These are phyloP conservation scores for Muscicapa adusta DNA, from an alignment of 2,113 vertebrate species.

Conservation along the genomic window DNA sequence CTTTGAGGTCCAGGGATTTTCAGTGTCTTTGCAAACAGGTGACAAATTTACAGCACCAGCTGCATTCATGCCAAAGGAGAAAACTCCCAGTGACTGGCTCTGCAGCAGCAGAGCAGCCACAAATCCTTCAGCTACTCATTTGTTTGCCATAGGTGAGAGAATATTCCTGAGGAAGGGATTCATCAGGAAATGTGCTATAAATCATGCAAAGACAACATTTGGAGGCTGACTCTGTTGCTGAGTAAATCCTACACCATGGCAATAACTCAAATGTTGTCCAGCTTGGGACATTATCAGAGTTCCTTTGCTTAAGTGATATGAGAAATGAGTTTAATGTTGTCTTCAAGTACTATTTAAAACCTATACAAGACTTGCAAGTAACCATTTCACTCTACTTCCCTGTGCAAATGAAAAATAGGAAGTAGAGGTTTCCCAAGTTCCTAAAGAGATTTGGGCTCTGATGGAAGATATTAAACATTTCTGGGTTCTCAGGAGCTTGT, in stretches of 20 bases:
- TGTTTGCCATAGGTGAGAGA: not conserved
- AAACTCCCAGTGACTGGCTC: not conserved
- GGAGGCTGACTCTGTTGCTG: not conserved
- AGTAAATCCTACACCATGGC: not conserved
- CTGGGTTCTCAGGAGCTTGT: not conserved
- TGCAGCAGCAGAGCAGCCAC: not conserved
- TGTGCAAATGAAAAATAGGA: not conserved
- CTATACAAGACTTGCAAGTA: not conserved
- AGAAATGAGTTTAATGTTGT: not conserved
- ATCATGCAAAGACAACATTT: not conserved
- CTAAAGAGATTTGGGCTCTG: not conserved
- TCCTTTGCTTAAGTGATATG: not conserved
- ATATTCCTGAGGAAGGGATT: not conserved
- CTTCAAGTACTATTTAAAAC: not conserved
- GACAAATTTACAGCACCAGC: not conserved
- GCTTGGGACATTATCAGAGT: not conserved
- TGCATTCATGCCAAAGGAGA: not conserved
- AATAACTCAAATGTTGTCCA: not conserved
- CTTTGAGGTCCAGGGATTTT: not conserved
- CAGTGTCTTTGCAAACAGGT: not conserved
- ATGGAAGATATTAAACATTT: not conserved
- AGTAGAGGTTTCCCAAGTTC: not conserved
- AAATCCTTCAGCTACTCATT: not conserved
- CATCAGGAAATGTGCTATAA: not conserved
- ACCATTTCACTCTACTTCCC: not conserved